Evolutionary conservation across 2,113 vertebrate genomes (phyloP).

Genomic region (Otus sunia): DNA sequence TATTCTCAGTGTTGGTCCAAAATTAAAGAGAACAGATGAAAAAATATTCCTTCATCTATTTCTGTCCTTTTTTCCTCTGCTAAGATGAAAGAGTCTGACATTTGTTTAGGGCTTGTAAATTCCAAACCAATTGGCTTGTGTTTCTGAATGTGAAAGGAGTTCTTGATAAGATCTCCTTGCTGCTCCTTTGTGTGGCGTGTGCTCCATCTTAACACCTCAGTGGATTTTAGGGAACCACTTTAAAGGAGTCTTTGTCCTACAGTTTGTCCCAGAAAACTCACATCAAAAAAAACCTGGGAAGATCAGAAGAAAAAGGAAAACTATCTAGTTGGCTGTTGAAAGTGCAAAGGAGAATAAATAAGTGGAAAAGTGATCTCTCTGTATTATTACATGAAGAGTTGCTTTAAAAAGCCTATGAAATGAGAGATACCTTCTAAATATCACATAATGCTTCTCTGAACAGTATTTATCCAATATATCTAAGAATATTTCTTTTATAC

Average conservation of each 20-base stretch:
- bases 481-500: neutral
- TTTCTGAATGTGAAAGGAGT: slow-evolving; percentile 77
- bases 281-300: slow-evolving; percentile 77
- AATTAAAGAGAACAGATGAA: neutral
- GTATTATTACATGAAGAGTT: neutral
- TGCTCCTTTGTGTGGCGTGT: slow-evolving; percentile 78
- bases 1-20: neutral
- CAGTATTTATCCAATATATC: neutral
- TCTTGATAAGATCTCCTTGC: slow-evolving; percentile 76
- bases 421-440: neutral
- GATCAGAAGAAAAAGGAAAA: slow-evolving; percentile 73
- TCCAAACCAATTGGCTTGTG: slow-evolving; percentile 77
- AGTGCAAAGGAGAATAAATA: slow-evolving; percentile 61
- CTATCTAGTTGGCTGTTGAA: slow-evolving; percentile 33
- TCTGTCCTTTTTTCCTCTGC: slow-evolving; percentile 42
- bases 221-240: slow-evolving; percentile 77
- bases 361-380: neutral
- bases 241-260: slow-evolving; percentile 81
- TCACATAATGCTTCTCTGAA: neutral
- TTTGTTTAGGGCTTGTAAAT: slow-evolving; percentile 82
- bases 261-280: slow-evolving; percentile 79
- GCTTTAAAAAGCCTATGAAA: neutral
- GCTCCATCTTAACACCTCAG: slow-evolving; percentile 82
- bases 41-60: slow-evolving; percentile 51
- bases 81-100: slow-evolving; percentile 77